Evolutionary conservation across 1,140 invertebrate species (phyloP), one percentile per base, ranked within the genome.

Genomic region (Neomicropteryx cornuta): DNA sequence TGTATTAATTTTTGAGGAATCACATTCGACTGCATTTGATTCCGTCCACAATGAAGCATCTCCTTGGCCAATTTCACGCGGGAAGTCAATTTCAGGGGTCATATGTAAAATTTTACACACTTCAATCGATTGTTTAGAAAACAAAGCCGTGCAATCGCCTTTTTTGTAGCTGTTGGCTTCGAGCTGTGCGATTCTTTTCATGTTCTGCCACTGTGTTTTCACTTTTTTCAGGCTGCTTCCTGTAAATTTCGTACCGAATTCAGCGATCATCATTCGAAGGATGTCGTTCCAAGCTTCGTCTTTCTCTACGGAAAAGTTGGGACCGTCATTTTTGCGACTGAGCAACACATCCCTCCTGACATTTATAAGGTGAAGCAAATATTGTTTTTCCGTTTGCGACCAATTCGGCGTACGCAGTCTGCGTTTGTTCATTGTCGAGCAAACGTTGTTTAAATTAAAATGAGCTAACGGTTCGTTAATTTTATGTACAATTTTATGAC

Each of bases 401-500:
- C 63, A 66, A 38, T 66, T 66, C 5, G 61, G 62, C 5, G 58
- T 65, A 24, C 62, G 49, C 4, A 54, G 52, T 3, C 62, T 50
- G 5, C 58, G 53, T 37, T 46, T 52, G 23, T 13, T 13, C 16
- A 44, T 44, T 13, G 60, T 55, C 39, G 57, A 60, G 18, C 55
- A 54, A 56, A 63, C 61, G 39, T 54, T 56, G 29, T 39, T 28
- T 13, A 44, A 44, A 8, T 13, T 27, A 18, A 45, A 49, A 45
- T 55, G 43, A 14, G 33, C 33, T 1, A 59, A 56, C 38, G 58
- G 40, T 49, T 65, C 60, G 31, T 57, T 60, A 39, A 65, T 63
- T 51, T 61, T 62, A 48, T 63, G 60, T 58, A 62, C 60, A 52
- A 58, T 58, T 63, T 65, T 65, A 43, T 63, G 60, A 49, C 62